These are phyloP conservation scores for Brachyptera putata DNA, from an alignment of 2,888 invertebrate species.

Conservation along the genomic window DNA sequence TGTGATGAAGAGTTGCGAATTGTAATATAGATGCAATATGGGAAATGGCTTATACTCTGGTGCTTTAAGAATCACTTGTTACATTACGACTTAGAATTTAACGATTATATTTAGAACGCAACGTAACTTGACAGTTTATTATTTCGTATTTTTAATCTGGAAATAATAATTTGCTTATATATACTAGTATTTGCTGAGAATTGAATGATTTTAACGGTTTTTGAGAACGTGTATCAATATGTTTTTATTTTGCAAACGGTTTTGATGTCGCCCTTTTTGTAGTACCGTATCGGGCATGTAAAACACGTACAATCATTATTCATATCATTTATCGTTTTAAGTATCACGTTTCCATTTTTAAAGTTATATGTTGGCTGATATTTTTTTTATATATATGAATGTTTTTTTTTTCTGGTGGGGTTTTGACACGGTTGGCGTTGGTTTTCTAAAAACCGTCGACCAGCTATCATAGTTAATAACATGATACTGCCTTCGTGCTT, in stretches of 20 bases:
- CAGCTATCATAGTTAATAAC: too few relatives aligned
- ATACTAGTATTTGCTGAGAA: slow-evolving; percentile 5
- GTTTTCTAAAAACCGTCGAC: too few relatives aligned
- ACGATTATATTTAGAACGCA: slow-evolving; percentile 20
- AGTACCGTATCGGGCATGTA: slow-evolving; percentile 1
- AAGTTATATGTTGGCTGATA: slow-evolving; percentile 1
- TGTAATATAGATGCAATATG: not conserved
- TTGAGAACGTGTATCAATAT: slow-evolving; percentile 1
- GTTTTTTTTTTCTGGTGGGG: slow-evolving; percentile 10
- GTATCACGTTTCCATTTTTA: slow-evolving; percentile 14
- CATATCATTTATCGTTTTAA: slow-evolving; percentile 19
- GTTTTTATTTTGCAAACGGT: slow-evolving; percentile 13
- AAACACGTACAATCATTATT: slow-evolving; percentile 12
- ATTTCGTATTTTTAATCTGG: slow-evolving; percentile 15
- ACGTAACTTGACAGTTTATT: slow-evolving; percentile 23
- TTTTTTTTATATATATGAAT: slow-evolving; percentile 16
- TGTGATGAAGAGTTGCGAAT: not conserved
- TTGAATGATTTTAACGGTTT: not conserved
- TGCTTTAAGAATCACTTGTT: slow-evolving; percentile 13
- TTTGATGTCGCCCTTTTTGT: not conserved
- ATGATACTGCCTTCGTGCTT: slow-evolving; percentile 21
- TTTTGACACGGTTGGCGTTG: not conserved
- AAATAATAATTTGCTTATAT: slow-evolving; percentile 7
- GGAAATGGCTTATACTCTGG: not conserved
- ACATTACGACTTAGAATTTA: not conserved